Percentiles rank a stretch among this genome's conserved stretches.
Conservation (phyloP, 2,797 vertebrate species). For the Parauchenoglanis ngamensis region DNA sequence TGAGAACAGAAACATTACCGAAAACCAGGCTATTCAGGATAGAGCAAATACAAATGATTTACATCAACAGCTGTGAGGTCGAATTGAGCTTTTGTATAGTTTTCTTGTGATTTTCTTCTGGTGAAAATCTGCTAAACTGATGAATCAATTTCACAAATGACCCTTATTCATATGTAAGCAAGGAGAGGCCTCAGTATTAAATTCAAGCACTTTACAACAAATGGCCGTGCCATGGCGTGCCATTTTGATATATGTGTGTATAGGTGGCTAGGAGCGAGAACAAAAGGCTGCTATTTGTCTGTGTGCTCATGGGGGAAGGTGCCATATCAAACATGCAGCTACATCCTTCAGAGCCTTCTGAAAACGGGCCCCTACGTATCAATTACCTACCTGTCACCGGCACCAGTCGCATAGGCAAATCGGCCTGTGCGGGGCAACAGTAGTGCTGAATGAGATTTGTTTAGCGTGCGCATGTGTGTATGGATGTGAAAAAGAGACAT, state of each 20-base stretch:
- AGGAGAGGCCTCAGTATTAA: slow-evolving; percentile 69
- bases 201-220: slow-evolving; percentile 75
- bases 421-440: slow-evolving; percentile 52
- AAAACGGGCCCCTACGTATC: slow-evolving; percentile 58
- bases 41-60: neutral
- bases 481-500: slow-evolving; percentile 43
- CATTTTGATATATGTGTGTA: slow-evolving; percentile 74
- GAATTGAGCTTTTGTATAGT: neutral
- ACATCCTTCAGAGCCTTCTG: slow-evolving; percentile 65
- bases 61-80: neutral
- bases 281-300: slow-evolving; percentile 79
- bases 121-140: slow-evolving; percentile 63
- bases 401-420: slow-evolving; percentile 66
- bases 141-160: slow-evolving; percentile 73
- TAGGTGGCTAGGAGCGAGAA: slow-evolving; percentile 71
- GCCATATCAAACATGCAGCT: slow-evolving; percentile 61
- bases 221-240: slow-evolving; percentile 73
- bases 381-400: slow-evolving; percentile 62
- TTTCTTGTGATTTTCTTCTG: neutral
- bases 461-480: slow-evolving; percentile 27
- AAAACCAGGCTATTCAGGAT: neutral
- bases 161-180: slow-evolving; percentile 75
- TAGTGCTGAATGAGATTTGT: slow-evolving; percentile 42
- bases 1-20: neutral
- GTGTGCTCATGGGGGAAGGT: slow-evolving; percentile 66